Conservation (phyloP, 2,888 invertebrate genomes). For the Steinernema carpocapsae region DNA sequence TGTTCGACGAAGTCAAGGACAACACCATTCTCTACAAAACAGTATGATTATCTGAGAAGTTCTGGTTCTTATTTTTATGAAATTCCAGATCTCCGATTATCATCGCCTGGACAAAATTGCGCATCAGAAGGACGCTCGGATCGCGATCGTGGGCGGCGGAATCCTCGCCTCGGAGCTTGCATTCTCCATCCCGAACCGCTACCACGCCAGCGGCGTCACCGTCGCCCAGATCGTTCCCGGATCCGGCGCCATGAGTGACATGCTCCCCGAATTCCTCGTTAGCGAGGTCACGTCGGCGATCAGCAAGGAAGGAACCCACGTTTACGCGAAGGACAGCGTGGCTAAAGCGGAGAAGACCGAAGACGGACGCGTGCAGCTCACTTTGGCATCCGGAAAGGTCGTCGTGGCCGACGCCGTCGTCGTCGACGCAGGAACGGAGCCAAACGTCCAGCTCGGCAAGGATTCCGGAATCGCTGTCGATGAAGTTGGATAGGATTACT, state of each 20-base stretch:
- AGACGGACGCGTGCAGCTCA: slow-evolving; percentile 73
- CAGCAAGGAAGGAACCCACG: slow-evolving; percentile 68
- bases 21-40: slow-evolving; percentile 78
- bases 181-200: slow-evolving; percentile 77
- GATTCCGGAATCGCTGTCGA: slow-evolving; percentile 73
- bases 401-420: slow-evolving; percentile 79
- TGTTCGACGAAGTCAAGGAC: slow-evolving; percentile 77
- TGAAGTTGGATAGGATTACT: too few relatives aligned
- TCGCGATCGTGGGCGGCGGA: slow-evolving; percentile 88
- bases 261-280: slow-evolving; percentile 87
- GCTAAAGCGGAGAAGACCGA: slow-evolving; percentile 34
- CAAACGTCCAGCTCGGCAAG: slow-evolving; percentile 78
- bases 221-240: slow-evolving; percentile 84
- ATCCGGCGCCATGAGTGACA: slow-evolving; percentile 81
- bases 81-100: slow-evolving; percentile 75
- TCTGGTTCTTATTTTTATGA: not conserved
- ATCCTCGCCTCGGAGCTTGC: slow-evolving; percentile 91
- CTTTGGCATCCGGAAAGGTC: slow-evolving; percentile 37
- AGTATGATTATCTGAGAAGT: slow-evolving; percentile 57
- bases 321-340: slow-evolving; percentile 36
- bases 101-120: slow-evolving; percentile 74
- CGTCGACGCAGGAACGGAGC: too few relatives aligned
- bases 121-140: slow-evolving; percentile 64
- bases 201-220: slow-evolving; percentile 50
- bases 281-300: slow-evolving; percentile 84